These are phyloP conservation scores for Minunthozetes semirufus DNA, from an alignment of 2,888 invertebrate species.

Conservation along the genomic window DNA sequence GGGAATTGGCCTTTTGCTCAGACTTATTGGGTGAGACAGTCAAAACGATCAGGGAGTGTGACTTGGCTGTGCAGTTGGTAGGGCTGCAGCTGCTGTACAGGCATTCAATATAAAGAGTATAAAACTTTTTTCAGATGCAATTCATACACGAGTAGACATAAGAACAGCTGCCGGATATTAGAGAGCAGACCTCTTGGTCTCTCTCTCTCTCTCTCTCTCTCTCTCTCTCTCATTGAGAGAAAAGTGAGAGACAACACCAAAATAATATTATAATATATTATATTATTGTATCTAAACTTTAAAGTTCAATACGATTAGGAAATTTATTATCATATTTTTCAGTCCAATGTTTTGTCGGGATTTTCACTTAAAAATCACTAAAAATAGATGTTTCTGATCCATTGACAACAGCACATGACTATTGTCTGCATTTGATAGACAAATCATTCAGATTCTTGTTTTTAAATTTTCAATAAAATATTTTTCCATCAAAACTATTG, in stretches of 20 bases:
- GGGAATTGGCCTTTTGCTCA: background rate
- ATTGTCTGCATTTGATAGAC: no score
- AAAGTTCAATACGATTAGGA: background rate
- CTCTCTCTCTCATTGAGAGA: background rate
- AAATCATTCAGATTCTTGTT: no score
- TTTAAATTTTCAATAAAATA: no score
- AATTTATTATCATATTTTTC: background rate
- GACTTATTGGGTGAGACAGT: no score
- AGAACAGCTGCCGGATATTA: conserved; percentile 26
- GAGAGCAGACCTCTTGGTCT: background rate
- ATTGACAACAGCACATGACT: background rate
- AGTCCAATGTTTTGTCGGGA: background rate
- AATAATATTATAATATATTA: no score
- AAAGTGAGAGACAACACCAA: background rate
- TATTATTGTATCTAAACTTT: background rate
- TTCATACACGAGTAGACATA: conserved; percentile 18
- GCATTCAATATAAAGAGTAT: background rate
- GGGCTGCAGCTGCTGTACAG: background rate
- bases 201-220: background rate
- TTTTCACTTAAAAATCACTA: background rate
- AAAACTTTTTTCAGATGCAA: conserved; percentile 8
- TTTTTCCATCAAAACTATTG: no score
- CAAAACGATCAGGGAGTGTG: background rate
- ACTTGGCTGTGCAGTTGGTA: background rate
- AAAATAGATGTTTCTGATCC: background rate